These are phyloP conservation scores for Polypedilum vanderplanki DNA, from an alignment of 1,140 invertebrate species.

Conservation along the genomic window DNA sequence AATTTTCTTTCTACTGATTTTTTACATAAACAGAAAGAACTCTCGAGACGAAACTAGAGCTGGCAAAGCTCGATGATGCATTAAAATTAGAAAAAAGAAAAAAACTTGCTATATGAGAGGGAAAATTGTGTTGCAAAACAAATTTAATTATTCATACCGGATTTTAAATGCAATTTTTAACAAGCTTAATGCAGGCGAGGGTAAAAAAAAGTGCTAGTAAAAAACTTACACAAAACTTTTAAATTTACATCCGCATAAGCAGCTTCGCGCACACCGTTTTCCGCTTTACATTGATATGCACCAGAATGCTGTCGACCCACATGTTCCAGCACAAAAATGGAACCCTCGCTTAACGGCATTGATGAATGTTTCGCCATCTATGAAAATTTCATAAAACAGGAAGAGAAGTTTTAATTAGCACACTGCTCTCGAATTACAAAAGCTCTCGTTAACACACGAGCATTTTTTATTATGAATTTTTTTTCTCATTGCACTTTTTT, in stretches of 20 bases:
- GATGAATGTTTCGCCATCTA: background rate
- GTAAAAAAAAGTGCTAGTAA: constrained; percentile 12
- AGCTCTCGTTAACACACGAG: no score
- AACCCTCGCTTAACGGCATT: constrained; percentile 45
- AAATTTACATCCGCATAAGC: constrained; percentile 49
- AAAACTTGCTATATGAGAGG: background rate
- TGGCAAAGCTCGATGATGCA: background rate
- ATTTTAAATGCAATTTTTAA: constrained; percentile 29
- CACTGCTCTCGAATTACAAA: no score
- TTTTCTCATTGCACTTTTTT: background rate
- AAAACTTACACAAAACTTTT: constrained; percentile 49
- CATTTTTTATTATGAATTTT: background rate
- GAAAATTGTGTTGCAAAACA: background rate
- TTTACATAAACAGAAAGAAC: background rate
- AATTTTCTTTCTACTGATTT: background rate
- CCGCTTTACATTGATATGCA: constrained; percentile 52
- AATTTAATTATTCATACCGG: constrained; percentile 23
- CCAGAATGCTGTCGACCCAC: constrained; percentile 52
- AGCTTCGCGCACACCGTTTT: constrained; percentile 53
- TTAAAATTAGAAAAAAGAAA: constrained; percentile 10
- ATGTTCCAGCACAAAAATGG: constrained; percentile 49
- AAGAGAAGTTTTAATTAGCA: background rate
- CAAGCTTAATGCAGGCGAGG: background rate
- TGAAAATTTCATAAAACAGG: background rate
- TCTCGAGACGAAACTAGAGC: background rate